phyloP scores from a whole-genome alignment of 2,797 vertebrate species.

The Alosa sapidissima region DNA sequence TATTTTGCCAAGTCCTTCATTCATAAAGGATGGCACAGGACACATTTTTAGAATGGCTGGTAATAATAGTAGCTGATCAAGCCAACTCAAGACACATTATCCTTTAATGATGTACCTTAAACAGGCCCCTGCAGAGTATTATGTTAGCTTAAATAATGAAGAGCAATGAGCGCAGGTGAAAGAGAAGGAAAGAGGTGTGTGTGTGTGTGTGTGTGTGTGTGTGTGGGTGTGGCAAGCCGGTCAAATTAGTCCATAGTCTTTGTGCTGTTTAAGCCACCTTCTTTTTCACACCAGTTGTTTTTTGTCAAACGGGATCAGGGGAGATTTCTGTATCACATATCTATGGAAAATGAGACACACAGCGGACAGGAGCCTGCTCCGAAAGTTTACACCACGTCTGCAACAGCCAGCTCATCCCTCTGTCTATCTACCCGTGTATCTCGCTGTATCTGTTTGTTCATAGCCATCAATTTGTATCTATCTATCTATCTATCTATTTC shows the following conservation, averaged over 20 bases:
- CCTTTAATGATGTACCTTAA: constrained; percentile 36
- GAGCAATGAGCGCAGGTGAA: background rate
- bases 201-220: constrained; percentile 9
- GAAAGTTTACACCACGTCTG: background rate
- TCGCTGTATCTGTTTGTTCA: background rate
- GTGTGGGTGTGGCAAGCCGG: background rate
- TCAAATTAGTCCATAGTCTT: constrained; percentile 3
- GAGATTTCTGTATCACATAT: constrained; percentile 53
- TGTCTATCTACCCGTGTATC: background rate
- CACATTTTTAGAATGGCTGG: background rate
- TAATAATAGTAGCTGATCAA: background rate
- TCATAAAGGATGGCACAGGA: background rate
- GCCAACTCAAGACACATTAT: constrained; percentile 30
- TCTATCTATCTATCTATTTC: background rate
- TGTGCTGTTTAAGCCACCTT: background rate
- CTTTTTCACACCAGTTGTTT: constrained; percentile 24
- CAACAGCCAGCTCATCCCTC: background rate
- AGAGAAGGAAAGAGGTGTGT: constrained; percentile 13
- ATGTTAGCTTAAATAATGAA: constrained; percentile 41
- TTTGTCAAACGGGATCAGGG: constrained; percentile 47
- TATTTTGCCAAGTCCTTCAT: background rate
- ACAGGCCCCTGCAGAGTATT: background rate
- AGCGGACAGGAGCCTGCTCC: background rate
- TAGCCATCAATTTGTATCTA: background rate
- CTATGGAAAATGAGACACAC: constrained; percentile 51